Conservation (phyloP, 2,888 invertebrate genomes). For the Cryptus armator region DNA sequence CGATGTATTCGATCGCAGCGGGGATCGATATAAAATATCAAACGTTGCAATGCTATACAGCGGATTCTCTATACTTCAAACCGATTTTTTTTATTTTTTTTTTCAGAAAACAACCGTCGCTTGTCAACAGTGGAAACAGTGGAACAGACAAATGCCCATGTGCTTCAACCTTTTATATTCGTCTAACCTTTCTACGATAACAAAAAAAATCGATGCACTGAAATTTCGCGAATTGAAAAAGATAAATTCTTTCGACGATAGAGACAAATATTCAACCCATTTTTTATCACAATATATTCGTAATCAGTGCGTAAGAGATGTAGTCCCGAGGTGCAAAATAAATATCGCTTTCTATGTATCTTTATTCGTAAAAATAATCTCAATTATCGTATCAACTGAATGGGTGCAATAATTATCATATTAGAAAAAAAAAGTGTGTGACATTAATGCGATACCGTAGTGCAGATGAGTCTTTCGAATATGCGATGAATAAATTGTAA, state of each 20-base stretch:
- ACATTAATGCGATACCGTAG: neutral
- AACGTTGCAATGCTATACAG: neutral
- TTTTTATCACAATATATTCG: neutral
- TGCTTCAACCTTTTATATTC: neutral
- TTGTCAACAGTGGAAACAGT: neutral
- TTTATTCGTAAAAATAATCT: neutral
- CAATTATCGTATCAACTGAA: neutral
- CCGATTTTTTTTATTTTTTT: neutral
- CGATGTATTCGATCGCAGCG: neutral
- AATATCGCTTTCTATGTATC: neutral
- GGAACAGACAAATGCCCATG: neutral
- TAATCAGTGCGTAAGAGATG: neutral
- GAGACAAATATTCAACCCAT: neutral
- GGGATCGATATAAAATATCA: neutral
- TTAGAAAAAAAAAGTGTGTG: neutral
- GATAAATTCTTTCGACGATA: neutral
- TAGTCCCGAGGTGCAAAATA: too few species aligned
- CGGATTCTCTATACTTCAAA: neutral
- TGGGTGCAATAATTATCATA: neutral
- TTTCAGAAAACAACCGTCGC: neutral
- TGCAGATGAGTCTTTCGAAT: conserved; percentile 22
- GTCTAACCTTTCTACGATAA: neutral
- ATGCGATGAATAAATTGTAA: conserved; percentile 21
- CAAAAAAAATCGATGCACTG: neutral
- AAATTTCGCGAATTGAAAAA: neutral